A percentile compares a stretch with the other conserved stretches of the same genome.
phyloP scores from a whole-genome alignment of 92 coral and sea anemone genomes.

The Epizoanthus rinbou region DNA sequence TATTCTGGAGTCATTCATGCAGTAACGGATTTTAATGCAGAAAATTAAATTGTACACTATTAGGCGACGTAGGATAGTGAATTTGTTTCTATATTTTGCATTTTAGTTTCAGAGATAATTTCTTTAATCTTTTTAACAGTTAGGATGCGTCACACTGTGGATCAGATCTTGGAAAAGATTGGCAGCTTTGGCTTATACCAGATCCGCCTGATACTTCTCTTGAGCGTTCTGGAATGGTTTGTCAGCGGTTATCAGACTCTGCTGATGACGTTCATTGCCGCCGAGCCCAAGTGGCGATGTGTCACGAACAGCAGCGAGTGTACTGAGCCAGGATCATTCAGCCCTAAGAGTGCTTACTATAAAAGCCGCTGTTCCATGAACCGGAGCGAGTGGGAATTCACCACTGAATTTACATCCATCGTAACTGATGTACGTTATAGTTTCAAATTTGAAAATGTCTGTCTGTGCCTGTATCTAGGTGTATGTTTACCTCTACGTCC shows the following conservation, averaged over 20 bases:
- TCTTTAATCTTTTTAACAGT: no score
- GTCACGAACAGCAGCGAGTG: slow-evolving; percentile 52
- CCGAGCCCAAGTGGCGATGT: slow-evolving; percentile 60
- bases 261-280: slow-evolving; percentile 52
- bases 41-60: no score
- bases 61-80: no score
- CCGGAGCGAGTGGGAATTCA: slow-evolving; percentile 52
- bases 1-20: no score
- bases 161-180: slow-evolving; percentile 47
- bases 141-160: slow-evolving; percentile 32
- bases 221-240: slow-evolving; percentile 44
- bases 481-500: no score
- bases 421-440: slow-evolving; percentile 50
- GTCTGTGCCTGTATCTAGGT: no score
- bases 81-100: no score
- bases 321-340: slow-evolving; percentile 43
- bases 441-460: no score
- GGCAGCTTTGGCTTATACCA: slow-evolving; percentile 56
- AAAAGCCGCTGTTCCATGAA: slow-evolving; percentile 56
- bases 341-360: slow-evolving; percentile 46
- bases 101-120: no score
- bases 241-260: slow-evolving; percentile 52
- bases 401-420: slow-evolving; percentile 49
- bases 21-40: no score
- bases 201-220: slow-evolving; percentile 18